Evolutionary conservation across 2,113 vertebrate species (phyloP).

Genomic region (Cisticola juncidis): DNA sequence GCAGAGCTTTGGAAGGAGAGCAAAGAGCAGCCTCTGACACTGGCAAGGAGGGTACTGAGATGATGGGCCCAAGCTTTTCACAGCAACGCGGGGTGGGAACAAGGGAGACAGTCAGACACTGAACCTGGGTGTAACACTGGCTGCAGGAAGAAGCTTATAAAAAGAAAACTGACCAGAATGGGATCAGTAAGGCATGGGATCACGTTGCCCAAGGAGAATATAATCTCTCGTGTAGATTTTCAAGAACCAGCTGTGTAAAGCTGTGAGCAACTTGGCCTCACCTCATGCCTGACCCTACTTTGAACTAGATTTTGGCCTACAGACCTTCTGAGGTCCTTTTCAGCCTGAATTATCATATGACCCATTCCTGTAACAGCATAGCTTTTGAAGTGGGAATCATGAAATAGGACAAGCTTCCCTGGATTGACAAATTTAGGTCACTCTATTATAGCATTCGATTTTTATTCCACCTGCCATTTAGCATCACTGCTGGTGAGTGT

Average conservation of each 20-base stretch:
- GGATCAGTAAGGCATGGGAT: background rate
- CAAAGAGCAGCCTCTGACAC: background rate
- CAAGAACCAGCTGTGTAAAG: background rate
- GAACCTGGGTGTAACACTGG: background rate
- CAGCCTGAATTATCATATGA: background rate
- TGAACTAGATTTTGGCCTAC: background rate
- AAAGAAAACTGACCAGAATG: background rate
- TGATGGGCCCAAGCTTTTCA: background rate
- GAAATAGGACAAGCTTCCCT: background rate
- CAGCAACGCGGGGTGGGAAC: accelerated
- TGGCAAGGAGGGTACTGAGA: background rate
- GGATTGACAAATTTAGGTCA: background rate
- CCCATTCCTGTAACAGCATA: background rate
- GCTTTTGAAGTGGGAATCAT: background rate
- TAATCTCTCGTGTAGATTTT: background rate
- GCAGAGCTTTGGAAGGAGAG: background rate
- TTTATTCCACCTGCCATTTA: background rate
- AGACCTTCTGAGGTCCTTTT: background rate
- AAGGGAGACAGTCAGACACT: background rate
- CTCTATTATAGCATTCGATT: background rate
- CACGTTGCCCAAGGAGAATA: background rate
- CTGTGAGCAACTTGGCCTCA: background rate
- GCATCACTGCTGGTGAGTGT: background rate
- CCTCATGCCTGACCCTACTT: background rate
- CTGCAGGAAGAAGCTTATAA: background rate